phyloP scores from a whole-genome alignment of 2,113 vertebrate species.

The Neopipo cinnamomea region DNA sequence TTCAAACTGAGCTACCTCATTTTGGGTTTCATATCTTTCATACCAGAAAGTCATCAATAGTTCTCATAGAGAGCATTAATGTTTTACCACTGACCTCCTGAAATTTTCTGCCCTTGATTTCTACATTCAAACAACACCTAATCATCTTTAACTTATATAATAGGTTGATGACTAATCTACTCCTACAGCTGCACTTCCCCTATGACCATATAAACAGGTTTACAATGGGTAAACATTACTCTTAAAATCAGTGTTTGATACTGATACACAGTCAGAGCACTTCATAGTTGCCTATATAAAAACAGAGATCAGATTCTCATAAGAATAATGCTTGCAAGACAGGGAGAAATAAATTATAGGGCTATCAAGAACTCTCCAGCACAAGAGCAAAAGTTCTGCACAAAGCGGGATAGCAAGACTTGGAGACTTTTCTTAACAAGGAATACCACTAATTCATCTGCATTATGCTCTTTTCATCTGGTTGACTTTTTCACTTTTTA shows the following conservation, averaged over 20 bases:
- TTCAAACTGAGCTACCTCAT: not conserved
- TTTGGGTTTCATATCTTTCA: not conserved
- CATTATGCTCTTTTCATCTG: not conserved
- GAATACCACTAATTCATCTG: not conserved
- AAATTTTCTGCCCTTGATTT: not conserved
- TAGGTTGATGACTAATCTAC: not conserved
- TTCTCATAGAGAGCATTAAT: not conserved
- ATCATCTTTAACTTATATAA: not conserved
- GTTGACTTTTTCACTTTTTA: not conserved
- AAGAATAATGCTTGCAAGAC: not conserved
- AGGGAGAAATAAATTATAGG: not conserved
- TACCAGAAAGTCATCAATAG: not conserved
- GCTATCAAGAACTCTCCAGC: not conserved
- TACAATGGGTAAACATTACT: not conserved
- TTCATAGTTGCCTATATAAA: not conserved
- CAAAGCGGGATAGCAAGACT: not conserved
- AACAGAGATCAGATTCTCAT: not conserved
- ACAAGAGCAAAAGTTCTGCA: not conserved
- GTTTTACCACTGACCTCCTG: not conserved
- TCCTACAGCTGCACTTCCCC: not conserved
- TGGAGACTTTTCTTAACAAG: not conserved
- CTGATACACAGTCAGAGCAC: not conserved
- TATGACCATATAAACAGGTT: not conserved
- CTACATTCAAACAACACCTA: not conserved
- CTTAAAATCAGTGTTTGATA: not conserved